Base-by-base conservation (phyloP, 1,140 invertebrate genomes). In the Protaetia brevitarsis region DNA sequence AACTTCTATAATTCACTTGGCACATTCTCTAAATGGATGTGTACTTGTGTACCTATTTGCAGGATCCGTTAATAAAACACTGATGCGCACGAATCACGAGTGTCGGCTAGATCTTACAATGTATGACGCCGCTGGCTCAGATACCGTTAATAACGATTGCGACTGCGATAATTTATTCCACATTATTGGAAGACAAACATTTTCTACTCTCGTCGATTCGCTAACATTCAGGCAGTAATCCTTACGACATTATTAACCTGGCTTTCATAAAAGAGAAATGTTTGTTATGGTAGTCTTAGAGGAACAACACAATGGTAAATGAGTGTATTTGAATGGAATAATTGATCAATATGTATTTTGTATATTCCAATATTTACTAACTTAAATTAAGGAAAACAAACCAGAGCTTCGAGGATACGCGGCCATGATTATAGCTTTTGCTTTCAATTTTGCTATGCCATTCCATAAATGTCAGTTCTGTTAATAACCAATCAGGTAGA, bases 101-200 rank as follows among this genome's bases (percentile, higher is more conserved):
- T 21, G 19, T 19, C 41, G 41, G 19, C 16, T 19, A 7, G 0
- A 23, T 51, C 41, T 51, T 23, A 51, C 13, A 51, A 19, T 51
- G 13, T 51, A 51, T 10, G 7, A 23, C 26, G 41, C 41, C 19
- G 41, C 19, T 23, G 41, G 41, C 41, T 23, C 41, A 6, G 11
- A 19, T 51, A 21, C 41, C 41, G 41, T 51, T 51, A 51, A 51
- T 51, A 51, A 19, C 41, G 41, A 19, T 16, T 51, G 26, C 41
- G 19, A 51, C 19, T 51, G 19, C n/a, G 26, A 26, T 51, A 51
- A 51, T 51, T 51, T 51, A 51, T 51, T 51, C 41, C 41, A 51
- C 6, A 51, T 51, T 23, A 51, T 51, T 23, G 16, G 26, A 51
- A 51, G 41, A 51, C 41, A 51, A 51, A 51, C 41, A 51, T 51